Conservation (phyloP, 2,888 invertebrate species). For the Mesodorylaimus sp. region DNA sequence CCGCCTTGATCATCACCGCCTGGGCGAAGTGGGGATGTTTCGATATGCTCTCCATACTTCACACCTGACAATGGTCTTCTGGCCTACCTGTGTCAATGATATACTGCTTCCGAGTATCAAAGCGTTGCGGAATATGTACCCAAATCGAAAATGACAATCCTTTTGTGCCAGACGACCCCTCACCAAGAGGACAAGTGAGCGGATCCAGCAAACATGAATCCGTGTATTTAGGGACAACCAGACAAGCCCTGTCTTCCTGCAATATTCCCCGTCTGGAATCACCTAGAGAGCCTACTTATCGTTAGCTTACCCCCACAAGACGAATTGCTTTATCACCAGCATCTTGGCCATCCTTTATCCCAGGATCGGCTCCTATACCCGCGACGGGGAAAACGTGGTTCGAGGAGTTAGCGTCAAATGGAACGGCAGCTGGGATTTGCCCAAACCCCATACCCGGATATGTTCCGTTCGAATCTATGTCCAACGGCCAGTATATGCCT, state of each 20-base stretch:
- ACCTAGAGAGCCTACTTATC: not conserved
- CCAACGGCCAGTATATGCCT: not conserved
- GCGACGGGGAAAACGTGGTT: not conserved
- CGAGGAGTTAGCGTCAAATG: not conserved
- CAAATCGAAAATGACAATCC: constrained; percentile 8
- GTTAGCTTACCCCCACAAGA: not conserved
- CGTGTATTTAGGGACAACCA: not conserved
- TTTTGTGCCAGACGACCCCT: not conserved
- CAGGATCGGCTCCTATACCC: not conserved
- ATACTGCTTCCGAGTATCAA: not conserved
- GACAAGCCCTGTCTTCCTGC: not conserved
- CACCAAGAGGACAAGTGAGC: too few species aligned
- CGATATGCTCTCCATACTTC: not conserved
- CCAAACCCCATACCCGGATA: not conserved
- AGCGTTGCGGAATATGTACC: constrained; percentile 6
- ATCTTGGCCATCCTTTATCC: not conserved
- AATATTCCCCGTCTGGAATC: not conserved
- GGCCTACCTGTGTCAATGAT: constrained; percentile 6
- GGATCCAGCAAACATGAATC: not conserved
- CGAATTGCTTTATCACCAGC: not conserved
- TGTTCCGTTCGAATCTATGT: not conserved
- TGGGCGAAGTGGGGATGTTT: not conserved
- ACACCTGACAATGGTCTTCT: not conserved
- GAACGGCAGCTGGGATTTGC: not conserved
- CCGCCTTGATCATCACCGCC: constrained; percentile 4